A percentile compares a stretch with the other conserved stretches of the same genome.
Evolutionary conservation across 2,797 vertebrate genomes (phyloP).

Genomic region (Danio jaintianensis): DNA sequence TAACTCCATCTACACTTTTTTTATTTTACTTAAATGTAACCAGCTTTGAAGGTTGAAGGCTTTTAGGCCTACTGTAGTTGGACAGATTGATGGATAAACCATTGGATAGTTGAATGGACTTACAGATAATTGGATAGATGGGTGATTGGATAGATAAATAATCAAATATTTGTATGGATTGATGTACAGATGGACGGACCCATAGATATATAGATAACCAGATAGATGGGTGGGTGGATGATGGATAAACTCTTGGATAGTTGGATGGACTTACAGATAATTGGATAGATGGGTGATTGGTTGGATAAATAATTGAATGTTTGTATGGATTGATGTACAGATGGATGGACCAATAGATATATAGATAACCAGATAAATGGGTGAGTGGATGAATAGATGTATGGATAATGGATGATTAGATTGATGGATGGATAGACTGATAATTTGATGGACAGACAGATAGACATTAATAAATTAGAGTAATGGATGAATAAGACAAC

Average conservation of each 20-base stretch:
- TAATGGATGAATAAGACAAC: neutral
- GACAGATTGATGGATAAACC: neutral
- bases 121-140: neutral
- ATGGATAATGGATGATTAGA: neutral
- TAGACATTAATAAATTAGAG: neutral
- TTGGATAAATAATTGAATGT: too few species aligned
- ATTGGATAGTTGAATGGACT: neutral
- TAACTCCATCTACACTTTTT: neutral
- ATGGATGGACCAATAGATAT: neutral
- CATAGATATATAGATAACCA: accelerated
- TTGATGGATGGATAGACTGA: neutral
- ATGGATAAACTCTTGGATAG: too few species aligned
- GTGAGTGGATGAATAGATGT: neutral
- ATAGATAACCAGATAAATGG: neutral
- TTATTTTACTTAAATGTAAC: neutral
- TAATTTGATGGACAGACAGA: neutral
- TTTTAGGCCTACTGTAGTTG: neutral
- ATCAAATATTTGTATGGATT: neutral
- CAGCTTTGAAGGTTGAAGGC: neutral
- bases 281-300: neutral
- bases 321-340: neutral
- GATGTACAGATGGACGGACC: neutral
- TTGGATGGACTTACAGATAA: neutral
- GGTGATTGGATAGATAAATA: neutral
- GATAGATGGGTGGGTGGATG: neutral